Evolutionary conservation across 1,140 invertebrate genomes (phyloP).

Genomic region (Trichonephila inaurata): DNA sequence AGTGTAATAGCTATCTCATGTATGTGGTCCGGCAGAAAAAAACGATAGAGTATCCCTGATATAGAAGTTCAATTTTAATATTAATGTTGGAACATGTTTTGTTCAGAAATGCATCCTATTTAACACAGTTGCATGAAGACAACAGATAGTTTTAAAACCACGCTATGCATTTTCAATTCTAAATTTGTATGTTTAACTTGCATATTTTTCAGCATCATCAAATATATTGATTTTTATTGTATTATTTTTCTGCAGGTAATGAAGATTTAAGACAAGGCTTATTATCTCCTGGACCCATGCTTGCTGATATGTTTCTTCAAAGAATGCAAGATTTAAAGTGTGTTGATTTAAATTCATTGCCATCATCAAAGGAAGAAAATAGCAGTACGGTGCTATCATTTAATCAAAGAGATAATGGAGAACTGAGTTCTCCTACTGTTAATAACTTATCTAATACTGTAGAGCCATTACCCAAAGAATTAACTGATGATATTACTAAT

Average conservation of each 20-base stretch:
- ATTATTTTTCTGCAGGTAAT: neutral
- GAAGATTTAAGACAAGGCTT: constrained; percentile 58
- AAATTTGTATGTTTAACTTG: too few species aligned
- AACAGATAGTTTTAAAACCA: too few species aligned
- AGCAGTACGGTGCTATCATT: neutral
- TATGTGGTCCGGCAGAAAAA: too few species aligned
- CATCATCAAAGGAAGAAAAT: constrained; percentile 31
- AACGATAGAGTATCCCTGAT: too few species aligned
- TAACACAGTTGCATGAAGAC: too few species aligned
- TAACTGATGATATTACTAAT: neutral
- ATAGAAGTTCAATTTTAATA: too few species aligned
- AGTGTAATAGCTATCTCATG: too few species aligned
- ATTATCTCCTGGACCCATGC: constrained; percentile 9
- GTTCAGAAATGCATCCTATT: too few species aligned
- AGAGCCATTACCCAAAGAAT: constrained; percentile 1
- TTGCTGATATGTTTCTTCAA: constrained; percentile 41
- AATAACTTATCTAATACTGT: neutral
- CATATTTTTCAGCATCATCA: too few species aligned
- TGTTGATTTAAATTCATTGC: constrained; percentile 12
- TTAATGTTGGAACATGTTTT: too few species aligned
- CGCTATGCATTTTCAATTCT: too few species aligned
- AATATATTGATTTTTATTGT: neutral
- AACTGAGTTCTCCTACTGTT: neutral
- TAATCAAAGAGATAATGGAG: constrained; percentile 31
- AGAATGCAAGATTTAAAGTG: constrained; percentile 46